Evolutionary conservation across 2,797 vertebrate genomes (phyloP).

Genomic region (Ptychadena robeensis): DNA sequence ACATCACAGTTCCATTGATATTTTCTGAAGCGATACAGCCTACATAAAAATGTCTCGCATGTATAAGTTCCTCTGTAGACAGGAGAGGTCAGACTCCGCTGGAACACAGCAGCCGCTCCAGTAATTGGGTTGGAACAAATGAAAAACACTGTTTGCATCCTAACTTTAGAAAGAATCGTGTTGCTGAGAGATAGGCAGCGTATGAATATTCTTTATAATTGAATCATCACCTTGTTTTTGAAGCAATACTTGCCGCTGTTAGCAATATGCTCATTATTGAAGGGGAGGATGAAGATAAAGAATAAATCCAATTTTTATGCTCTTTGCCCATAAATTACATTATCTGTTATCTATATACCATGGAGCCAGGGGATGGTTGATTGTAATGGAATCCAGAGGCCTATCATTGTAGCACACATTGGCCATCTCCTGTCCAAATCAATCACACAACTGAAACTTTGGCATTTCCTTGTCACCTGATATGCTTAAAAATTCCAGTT

Average conservation of each 20-base stretch:
- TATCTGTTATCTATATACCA: neutral
- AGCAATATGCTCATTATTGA: neutral
- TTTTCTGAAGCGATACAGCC: slow-evolving; percentile 12
- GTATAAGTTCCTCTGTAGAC: slow-evolving; percentile 20
- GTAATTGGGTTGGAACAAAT: slow-evolving; percentile 57
- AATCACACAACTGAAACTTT: neutral
- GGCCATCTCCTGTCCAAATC: neutral
- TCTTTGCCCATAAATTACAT: neutral
- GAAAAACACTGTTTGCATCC: slow-evolving; percentile 18
- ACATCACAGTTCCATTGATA: slow-evolving; percentile 40
- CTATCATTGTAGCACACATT: too few relatives aligned
- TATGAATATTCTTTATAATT: slow-evolving; percentile 1
- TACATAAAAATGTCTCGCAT: neutral
- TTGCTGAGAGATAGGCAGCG: neutral
- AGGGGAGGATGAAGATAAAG: neutral
- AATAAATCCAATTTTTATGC: neutral
- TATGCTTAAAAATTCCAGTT: neutral
- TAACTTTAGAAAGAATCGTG: neutral
- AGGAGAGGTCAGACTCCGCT: slow-evolving; percentile 33
- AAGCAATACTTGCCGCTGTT: neutral
- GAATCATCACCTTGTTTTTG: neutral
- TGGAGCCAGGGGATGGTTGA: neutral
- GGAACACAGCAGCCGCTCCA: slow-evolving; percentile 16
- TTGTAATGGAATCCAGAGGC: neutral
- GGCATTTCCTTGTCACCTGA: neutral